Percentiles rank a stretch among this genome's conserved stretches.
Conservation (phyloP, 1,140 invertebrate genomes). For the Sminthurinus signatus region DNA sequence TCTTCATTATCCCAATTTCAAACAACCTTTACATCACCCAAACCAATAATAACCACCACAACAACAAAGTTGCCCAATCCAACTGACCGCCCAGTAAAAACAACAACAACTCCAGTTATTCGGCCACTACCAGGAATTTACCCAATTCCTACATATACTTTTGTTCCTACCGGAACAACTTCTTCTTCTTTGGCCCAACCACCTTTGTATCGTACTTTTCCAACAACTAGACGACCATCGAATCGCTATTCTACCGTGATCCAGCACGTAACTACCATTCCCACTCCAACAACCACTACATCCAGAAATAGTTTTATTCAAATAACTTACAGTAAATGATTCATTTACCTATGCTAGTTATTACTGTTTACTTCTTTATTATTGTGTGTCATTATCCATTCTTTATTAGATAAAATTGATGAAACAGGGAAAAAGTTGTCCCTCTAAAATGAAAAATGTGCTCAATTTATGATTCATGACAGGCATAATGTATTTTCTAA, state of each 20-base stretch:
- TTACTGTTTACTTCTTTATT: too few relatives aligned
- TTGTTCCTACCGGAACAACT: background rate
- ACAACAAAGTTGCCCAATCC: conserved; percentile 5
- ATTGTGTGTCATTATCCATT: background rate
- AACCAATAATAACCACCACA: background rate
- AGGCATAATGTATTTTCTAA: background rate
- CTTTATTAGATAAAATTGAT: too few relatives aligned
- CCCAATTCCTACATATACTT: background rate
- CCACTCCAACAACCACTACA: conserved; percentile 2
- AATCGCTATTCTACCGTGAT: background rate
- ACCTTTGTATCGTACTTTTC: background rate
- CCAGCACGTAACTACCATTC: background rate
- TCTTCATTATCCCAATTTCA: conserved; percentile 1
- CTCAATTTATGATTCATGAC: background rate
- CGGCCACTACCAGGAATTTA: background rate
- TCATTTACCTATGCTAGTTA: too few relatives aligned
- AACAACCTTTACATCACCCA: conserved; percentile 17
- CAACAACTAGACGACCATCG: conserved; percentile 10
- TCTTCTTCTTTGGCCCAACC: background rate
- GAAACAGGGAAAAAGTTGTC: too few relatives aligned
- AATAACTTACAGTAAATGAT: conserved; percentile 39
- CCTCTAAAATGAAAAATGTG: too few relatives aligned
- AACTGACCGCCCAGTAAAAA: background rate
- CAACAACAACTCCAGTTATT: background rate
- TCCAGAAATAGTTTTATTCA: conserved; percentile 40